Evolutionary conservation across 1,140 invertebrate genomes (phyloP), one percentile per base, ranked within the genome.

Genomic region (Heliconius eleuchia): DNA sequence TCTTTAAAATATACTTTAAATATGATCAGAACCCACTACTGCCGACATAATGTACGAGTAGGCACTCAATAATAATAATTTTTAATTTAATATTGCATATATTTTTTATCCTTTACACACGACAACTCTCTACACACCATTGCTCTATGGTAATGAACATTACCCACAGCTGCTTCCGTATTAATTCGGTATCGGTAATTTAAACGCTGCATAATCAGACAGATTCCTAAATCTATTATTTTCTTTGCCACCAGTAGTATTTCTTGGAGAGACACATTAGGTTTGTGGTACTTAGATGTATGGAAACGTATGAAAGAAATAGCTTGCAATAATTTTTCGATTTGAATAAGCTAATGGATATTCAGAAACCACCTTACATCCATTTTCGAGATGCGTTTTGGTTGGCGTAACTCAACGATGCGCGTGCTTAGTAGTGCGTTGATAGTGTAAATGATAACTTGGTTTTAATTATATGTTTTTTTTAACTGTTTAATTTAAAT

Each of bases 141-240:
- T 84, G 76, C 76, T 83, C 85, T 87, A 37, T 81, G 77, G 46
- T 34, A 78, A 60, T 16, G 75, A 75, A 81, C 84, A 82, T 85
- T 83, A 85, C 57, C 82, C 71, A 66, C 84, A 85, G 80, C 80
- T 74, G 78, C 74, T 80, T 76, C 71, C 74, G 78, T 80, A 85
- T 85, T 85, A 85, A 85, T 85, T 83, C 82, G 74, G 60, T 83
- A 85, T 85, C 76, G 82, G 80, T 83, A 82, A 85, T 83, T 85
- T 85, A 83, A 85, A 77, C 80, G 78, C 50, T 83, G 80, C 80
- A 85, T 85, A 83, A 80, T 81, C 77, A 82, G 80, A 84, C 75
- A 80, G 46, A 57, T 66, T n/a, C 72, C 46, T 81, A 77, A 46
- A 66, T 78, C 46, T 82, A 77, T 84, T 66, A 77, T 75, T 74